Evolutionary conservation across 2,797 vertebrate genomes (phyloP).

Genomic region (Mus caroli): DNA sequence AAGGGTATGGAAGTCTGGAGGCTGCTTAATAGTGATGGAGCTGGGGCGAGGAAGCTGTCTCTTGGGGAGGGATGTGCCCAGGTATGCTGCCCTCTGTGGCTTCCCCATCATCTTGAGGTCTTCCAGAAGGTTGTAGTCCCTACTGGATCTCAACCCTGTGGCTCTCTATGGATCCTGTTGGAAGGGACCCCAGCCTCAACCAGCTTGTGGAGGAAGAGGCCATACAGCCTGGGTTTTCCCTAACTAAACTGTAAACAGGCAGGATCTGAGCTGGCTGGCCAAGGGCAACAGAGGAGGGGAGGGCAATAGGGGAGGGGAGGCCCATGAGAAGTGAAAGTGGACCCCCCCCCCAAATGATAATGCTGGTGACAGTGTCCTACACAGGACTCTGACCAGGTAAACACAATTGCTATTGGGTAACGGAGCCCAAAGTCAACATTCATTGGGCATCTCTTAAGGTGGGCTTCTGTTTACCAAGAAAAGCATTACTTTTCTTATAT

Average conservation of each 20-base stretch:
- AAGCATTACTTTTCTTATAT: not conserved
- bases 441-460: not conserved
- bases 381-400: not conserved
- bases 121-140: not conserved
- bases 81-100: not conserved
- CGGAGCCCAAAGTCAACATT: not conserved
- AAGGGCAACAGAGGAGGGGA: not conserved
- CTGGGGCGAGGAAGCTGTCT: fast-evolving
- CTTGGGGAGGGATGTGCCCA: not conserved
- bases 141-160: conserved; percentile 20
- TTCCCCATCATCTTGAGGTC: not conserved
- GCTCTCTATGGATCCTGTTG: not conserved
- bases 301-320: not conserved
- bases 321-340: fast-evolving
- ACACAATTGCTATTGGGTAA: not conserved
- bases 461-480: not conserved
- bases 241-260: not conserved
- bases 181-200: conserved; percentile 56
- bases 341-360: not conserved
- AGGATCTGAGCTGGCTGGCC: not conserved
- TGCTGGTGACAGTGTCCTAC: not conserved
- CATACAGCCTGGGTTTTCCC: not conserved
- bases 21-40: not conserved
- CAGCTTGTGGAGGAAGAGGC: conserved; percentile 18
- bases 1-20: not conserved